Percentiles rank a stretch among this genome's conserved stretches.
Evolutionary conservation across 2,113 vertebrate genomes (phyloP).

Genomic region (Rhizomys pruinosus): DNA sequence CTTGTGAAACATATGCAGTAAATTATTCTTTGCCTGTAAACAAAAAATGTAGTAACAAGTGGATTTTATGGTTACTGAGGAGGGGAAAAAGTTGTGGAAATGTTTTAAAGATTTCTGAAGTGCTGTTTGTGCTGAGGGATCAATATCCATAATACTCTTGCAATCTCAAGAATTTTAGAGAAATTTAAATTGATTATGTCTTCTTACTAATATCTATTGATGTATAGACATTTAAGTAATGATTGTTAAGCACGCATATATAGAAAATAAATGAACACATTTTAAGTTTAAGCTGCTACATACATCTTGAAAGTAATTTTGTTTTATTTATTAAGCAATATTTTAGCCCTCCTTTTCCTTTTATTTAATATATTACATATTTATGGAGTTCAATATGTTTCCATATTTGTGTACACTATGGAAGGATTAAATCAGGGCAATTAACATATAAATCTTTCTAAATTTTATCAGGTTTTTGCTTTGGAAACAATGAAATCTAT

Average conservation of each 20-base stretch:
- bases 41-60: not conserved
- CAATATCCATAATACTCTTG: not conserved
- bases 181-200: not conserved
- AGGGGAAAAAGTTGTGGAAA: not conserved
- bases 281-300: not conserved
- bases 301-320: not conserved
- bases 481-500: not conserved
- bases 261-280: not conserved
- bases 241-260: not conserved
- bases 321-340: constrained; percentile 16
- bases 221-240: not conserved
- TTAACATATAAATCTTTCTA: not conserved
- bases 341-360: not conserved
- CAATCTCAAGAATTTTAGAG: not conserved
- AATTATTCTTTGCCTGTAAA: constrained; percentile 12
- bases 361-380: not conserved
- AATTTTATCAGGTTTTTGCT: not conserved
- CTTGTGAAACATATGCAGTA: not conserved
- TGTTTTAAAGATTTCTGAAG: not conserved
- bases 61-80: not conserved
- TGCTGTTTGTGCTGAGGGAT: not conserved
- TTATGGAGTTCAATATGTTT: not conserved
- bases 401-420: not conserved
- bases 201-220: not conserved
- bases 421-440: not conserved